These are phyloP conservation scores for Drosophila nr. perissopoda DNA, from an alignment of 2,888 invertebrate genomes.

Conservation along the genomic window DNA sequence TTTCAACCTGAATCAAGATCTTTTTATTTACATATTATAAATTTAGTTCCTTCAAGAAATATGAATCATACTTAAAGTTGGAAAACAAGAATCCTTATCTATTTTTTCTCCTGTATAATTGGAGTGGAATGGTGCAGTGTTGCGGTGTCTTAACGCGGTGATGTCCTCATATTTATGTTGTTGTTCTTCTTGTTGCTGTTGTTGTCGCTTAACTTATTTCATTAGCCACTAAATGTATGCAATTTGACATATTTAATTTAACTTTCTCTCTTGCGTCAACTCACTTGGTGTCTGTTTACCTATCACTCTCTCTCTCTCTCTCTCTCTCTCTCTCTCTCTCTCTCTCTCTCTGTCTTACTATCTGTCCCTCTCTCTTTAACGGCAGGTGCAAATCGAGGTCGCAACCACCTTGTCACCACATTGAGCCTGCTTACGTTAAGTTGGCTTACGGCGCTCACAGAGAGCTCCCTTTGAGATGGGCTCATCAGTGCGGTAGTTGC, in stretches of 20 bases:
- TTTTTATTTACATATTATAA: background rate
- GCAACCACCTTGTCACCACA: constrained; percentile 21
- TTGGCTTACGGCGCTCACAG: constrained; percentile 2
- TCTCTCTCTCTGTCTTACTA: background rate
- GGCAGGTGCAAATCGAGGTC: constrained; percentile 32
- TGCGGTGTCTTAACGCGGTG: constrained; percentile 56
- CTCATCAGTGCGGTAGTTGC: constrained; percentile 1
- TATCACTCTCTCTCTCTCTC: background rate
- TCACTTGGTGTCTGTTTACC: background rate
- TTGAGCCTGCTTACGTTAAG: background rate
- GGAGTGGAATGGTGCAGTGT: constrained; percentile 4
- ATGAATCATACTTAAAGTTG: background rate
- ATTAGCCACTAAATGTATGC: constrained; percentile 81
- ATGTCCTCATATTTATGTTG: constrained; percentile 9
- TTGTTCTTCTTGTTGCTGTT: constrained; percentile 46
- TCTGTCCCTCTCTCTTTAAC: background rate
- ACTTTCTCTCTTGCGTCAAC: constrained; percentile 63
- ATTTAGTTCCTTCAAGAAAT: background rate
- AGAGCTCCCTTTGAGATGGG: background rate
- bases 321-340: background rate
- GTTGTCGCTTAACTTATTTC: constrained; percentile 77
- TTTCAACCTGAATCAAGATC: background rate
- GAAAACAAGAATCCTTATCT: background rate
- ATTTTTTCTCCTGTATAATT: background rate
- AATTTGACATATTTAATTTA: constrained; percentile 81